Evolutionary conservation across 2,113 vertebrate species (phyloP), one percentile per base, ranked within the genome.

Genomic region (Montifringilla adamsi): DNA sequence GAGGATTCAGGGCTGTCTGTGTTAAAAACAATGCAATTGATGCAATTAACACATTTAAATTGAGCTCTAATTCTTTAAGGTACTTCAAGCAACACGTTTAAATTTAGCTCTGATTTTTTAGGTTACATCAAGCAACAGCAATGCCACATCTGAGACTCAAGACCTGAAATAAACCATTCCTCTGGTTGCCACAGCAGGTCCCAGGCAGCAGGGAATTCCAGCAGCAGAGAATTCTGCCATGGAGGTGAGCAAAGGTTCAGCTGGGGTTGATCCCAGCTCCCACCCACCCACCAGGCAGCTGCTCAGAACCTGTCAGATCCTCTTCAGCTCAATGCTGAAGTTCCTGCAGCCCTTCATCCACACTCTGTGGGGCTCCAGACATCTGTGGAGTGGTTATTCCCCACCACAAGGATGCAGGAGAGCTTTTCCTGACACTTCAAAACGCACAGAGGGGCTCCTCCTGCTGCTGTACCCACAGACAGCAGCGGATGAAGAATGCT

Each of bases 371-470:
- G 19, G 24, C 16, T 63, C 58, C 70, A 52, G 46, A 21, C 7
- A 3, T 24, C 17, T 39, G 8, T 23, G 37, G 17, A 28, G 26
- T 10, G 13, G 13, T 41, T 52, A n/a, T 47, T 81, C 30, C n/a
- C 11, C 21, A 15, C 7, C 31, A 30, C 19, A 22, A 0, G 0
- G 3, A 27, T 6, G 20, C 33, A 76, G 46, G 0, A 2, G 23
- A 89, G 33, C 30, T 89, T 73, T 18, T 16, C 16, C 63, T 13
- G 13, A 6, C 19, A 21, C 20, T 75, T 43, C 43, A 27, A 31
- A 58, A 13, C 5, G 11, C 24, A 4, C 1, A 24, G 31, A 52
- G 1, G 27, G 19, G 37, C 20, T 59, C 9, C 33, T 43, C 17
- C 2, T 1, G 7, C 64, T 62, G 64, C 41, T 43, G 76, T 28